Evolutionary conservation across 2,888 invertebrate species (phyloP), one percentile per base, ranked within the genome.

Genomic region (Pseudococcus viburni): DNA sequence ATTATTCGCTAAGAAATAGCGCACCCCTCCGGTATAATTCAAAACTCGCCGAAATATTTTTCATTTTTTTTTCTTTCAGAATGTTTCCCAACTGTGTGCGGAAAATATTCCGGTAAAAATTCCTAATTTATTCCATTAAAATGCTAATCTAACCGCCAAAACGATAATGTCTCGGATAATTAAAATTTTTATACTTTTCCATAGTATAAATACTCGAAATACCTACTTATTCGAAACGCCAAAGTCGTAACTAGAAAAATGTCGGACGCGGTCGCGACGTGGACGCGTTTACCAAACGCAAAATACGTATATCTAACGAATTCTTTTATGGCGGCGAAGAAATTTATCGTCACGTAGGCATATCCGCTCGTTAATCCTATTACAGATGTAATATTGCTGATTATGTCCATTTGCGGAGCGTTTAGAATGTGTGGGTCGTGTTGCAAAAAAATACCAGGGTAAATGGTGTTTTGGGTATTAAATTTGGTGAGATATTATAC

Each of bases 81-180:
- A 51, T 51, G 5, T 15, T 51, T 3, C 15, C 48, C 4, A 51
- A 51, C 48, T 51, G 15, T 26, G 11, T 26, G 42, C 42, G 26
- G 19, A 68, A 68, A 68, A 68, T 68, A 68, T 68, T 26, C 12
- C 6, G 19, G 26, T 64, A 68, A 68, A 68, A 77, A 77, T 77
- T 77, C 77, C 5, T 42, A 77, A 77, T 77, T 77, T 77, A 77
- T 77, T 77, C 77, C 77, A 77, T 77, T 77, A 77, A 77, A 77
- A 77, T 77, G 77, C 77, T 77, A 77, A 77, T 77, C 39, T 39
- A 39, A 42, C 77, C 77, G n/a, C 33, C 7, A 77, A 77, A 68
- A 77, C 77, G 77, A 39, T 77, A 42, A 42, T 77, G 77, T 39
- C 77, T 77, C 77, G 77, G 77, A 77, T 77, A 77, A 77, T 77